A percentile compares a stretch with the other conserved stretches of the same genome.
phyloP scores from a whole-genome alignment of 2,797 vertebrate genomes.

The Enteromius radiatus region DNA sequence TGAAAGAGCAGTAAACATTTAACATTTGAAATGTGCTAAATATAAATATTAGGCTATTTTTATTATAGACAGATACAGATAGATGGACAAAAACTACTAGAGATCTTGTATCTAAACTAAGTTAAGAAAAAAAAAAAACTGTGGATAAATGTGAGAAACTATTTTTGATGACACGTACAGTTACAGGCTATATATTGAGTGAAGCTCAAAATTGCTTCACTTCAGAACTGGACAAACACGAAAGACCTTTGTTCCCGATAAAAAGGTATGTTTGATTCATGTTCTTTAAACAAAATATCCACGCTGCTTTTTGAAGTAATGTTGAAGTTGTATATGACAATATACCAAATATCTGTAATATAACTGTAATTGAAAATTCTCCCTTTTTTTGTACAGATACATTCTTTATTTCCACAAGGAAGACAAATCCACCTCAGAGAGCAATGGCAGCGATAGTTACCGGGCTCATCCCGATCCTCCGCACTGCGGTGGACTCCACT shows the following conservation, averaged over 20 bases:
- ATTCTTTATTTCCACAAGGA: slow-evolving; percentile 9
- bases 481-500: slow-evolving; percentile 68
- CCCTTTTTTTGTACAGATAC: background rate
- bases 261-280: slow-evolving; percentile 44
- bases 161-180: slow-evolving; percentile 55
- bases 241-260: background rate
- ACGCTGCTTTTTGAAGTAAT: background rate
- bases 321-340: background rate
- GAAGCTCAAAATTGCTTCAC: slow-evolving; percentile 32
- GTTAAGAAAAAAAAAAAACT: slow-evolving; percentile 1
- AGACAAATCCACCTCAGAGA: background rate
- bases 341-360: background rate
- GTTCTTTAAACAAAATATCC: background rate
- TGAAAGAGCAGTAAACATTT: background rate
- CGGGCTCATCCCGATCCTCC: slow-evolving; percentile 71
- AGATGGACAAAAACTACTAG: background rate
- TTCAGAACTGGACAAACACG: slow-evolving; percentile 19
- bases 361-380: background rate
- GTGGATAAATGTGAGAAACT: slow-evolving; percentile 41
- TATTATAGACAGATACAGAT: background rate
- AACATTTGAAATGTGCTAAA: slow-evolving; percentile 1
- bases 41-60: background rate
- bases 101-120: background rate
- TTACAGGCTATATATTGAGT: slow-evolving; percentile 47
- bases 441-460: slow-evolving; percentile 69